A percentile compares a stretch with the other conserved stretches of the same genome.
These are phyloP conservation scores for Pangasius macronema DNA, from an alignment of 2,797 vertebrate species.

Conservation along the genomic window DNA sequence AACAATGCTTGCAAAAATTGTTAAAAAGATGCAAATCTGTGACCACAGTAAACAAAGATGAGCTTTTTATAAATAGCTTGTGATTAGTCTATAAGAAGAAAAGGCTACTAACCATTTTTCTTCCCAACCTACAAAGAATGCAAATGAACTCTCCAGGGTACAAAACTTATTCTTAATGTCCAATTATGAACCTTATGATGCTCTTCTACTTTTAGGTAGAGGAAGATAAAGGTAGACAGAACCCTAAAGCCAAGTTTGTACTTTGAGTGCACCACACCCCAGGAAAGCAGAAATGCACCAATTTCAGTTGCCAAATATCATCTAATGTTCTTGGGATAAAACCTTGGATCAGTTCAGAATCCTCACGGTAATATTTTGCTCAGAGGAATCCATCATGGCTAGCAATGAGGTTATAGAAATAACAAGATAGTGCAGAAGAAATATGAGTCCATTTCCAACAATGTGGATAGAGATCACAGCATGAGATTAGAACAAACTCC, in stretches of 20 bases:
- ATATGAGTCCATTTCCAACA: slow-evolving; percentile 57
- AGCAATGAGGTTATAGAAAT: slow-evolving; percentile 60
- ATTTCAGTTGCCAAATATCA: slow-evolving; percentile 13
- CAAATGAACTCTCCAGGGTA: not conserved
- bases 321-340: slow-evolving; percentile 34
- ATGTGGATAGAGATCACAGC: slow-evolving; percentile 55
- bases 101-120: not conserved
- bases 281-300: not conserved
- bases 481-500: slow-evolving; percentile 56
- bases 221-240: not conserved
- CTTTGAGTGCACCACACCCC: not conserved
- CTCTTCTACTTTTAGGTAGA: not conserved
- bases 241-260: not conserved
- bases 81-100: not conserved
- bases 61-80: not conserved
- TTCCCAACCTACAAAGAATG: not conserved
- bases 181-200: not conserved
- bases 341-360: slow-evolving; percentile 50
- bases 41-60: not conserved
- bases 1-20: not conserved
- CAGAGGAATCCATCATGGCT: slow-evolving; percentile 54
- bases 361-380: slow-evolving; percentile 52
- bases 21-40: not conserved
- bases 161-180: not conserved
- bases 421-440: slow-evolving; percentile 59